Evolutionary conservation across 2,888 invertebrate genomes (phyloP).

Genomic region (Strigamia transsilvanica): DNA sequence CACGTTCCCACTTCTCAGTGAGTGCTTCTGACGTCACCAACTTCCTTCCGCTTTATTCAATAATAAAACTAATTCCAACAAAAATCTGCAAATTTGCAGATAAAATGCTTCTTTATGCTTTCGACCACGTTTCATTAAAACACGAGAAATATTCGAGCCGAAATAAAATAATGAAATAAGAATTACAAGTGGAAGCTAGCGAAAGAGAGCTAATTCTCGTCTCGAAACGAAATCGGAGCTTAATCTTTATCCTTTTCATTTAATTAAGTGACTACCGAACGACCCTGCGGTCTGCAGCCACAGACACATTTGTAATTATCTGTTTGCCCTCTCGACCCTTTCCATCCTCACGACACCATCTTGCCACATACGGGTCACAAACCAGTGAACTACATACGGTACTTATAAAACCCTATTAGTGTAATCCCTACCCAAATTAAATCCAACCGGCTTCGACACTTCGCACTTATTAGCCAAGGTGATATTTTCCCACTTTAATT

Average conservation of each 20-base stretch:
- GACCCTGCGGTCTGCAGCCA: not conserved
- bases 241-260: slow-evolving; percentile 28
- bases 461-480: no score
- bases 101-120: no score
- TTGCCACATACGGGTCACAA: not conserved
- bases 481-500: no score
- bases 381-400: not conserved
- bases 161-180: no score
- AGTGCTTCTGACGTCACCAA: not conserved
- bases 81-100: no score
- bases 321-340: slow-evolving; percentile 2
- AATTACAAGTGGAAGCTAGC: no score
- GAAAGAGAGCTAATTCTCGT: no score
- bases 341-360: not conserved
- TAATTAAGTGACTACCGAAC: slow-evolving; percentile 15
- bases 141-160: no score
- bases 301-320: slow-evolving; percentile 16
- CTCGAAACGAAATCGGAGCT: not conserved
- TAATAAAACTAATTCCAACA: no score
- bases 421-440: not conserved
- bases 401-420: not conserved
- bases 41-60: no score
- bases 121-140: no score
- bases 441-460: no score
- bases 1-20: not conserved